Conservation (phyloP, 2,113 vertebrate genomes). For the Poeciliopsis retropinna region DNA sequence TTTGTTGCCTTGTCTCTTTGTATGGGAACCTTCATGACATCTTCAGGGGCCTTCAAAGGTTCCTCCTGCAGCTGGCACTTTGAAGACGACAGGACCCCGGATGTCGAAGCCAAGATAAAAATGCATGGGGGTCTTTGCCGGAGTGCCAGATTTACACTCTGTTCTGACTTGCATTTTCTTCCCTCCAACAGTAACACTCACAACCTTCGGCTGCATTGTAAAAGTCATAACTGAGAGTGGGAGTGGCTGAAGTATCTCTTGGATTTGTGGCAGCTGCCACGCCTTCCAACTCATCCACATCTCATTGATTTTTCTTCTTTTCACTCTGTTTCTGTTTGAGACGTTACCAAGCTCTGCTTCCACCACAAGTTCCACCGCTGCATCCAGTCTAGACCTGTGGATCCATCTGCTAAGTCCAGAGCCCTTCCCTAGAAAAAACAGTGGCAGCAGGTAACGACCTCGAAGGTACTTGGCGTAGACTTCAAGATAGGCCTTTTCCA, state of each 20-base stretch:
- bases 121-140: accelerated
- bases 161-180: conserved; percentile 6
- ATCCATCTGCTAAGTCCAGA: conserved; percentile 51
- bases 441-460: conserved; percentile 45
- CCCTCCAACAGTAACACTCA: neutral
- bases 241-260: conserved; percentile 27
- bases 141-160: neutral
- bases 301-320: neutral
- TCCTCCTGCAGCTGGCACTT: neutral
- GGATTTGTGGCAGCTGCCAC: conserved; percentile 29
- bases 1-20: no score
- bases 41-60: no score
- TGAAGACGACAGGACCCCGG: conserved; percentile 53
- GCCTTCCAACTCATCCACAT: conserved; percentile 25
- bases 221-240: neutral
- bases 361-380: conserved; percentile 6
- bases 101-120: conserved; percentile 65
- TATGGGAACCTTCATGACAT: no score
- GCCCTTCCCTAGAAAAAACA: conserved; percentile 60
- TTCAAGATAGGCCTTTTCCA: conserved; percentile 20
- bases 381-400: conserved; percentile 39
- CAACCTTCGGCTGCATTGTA: accelerated
- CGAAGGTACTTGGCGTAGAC: conserved; percentile 38
- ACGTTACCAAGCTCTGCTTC: no score
- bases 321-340: accelerated